phyloP scores from a whole-genome alignment of 2,113 vertebrate genomes.

The Trogon surrucura region DNA sequence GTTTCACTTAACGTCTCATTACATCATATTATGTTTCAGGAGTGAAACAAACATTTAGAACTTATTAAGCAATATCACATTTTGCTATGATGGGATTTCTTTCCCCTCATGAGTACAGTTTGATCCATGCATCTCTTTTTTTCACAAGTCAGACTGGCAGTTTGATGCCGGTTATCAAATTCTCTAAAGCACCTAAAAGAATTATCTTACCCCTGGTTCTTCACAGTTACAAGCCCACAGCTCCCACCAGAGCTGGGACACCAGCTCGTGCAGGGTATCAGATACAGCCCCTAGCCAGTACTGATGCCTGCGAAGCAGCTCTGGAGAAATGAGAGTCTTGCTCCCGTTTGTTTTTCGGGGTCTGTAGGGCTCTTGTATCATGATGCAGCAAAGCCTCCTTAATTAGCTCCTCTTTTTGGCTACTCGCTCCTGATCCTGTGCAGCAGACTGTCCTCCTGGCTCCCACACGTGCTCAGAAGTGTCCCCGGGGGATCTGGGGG shows the following conservation, averaged over 20 bases:
- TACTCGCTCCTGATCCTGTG: not conserved
- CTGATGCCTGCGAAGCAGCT: not conserved
- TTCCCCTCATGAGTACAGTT: not conserved
- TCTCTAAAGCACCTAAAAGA: conserved; percentile 2
- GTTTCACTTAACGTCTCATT: not conserved
- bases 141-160: not conserved
- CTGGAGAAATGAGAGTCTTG: not conserved
- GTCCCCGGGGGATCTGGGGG: not conserved
- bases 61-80: conserved; percentile 32
- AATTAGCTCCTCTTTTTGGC: not conserved
- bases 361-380: not conserved
- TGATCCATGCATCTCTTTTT: not conserved
- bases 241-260: conserved; percentile 1
- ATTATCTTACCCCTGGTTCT: not conserved
- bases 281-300: not conserved
- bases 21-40: conserved; percentile 4
- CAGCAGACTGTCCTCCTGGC: not conserved
- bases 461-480: not conserved
- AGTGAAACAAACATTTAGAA: conserved; percentile 22
- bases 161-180: conserved; percentile 10
- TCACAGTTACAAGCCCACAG: not conserved
- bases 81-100: conserved; percentile 9
- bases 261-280: not conserved
- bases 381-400: not conserved
- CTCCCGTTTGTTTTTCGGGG: not conserved